Evolutionary conservation across 2,888 invertebrate genomes (phyloP), one percentile per base, ranked within the genome.

Genomic region (Trichopoda pennipes): DNA sequence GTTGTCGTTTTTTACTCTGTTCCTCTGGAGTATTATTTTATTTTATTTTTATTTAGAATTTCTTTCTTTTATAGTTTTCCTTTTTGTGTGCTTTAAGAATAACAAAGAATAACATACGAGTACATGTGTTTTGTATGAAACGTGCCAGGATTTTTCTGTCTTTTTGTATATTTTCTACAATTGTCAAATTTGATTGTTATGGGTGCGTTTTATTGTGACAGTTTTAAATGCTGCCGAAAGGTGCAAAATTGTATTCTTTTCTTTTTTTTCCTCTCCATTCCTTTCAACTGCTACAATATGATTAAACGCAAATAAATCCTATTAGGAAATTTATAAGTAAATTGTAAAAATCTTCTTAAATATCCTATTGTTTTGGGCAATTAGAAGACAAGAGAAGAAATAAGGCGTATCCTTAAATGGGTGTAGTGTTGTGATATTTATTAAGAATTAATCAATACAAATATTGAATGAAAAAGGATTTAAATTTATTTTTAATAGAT

Each of bases 351-450:
- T 64, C 21, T 75, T 56, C 10, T 77, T 61, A 32, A 73, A 78
- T 28, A 58, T 64, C 56, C 47, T 19, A 61, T 82, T 82, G 79
- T 82, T 8, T 75, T 56, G 23, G 82, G 82, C 75, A 82, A 82
- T 82, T 82, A 82, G 61, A 23, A 35, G 23, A 38, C 12, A 19
- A 75, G 53, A 88, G 8, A 87, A 86, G 87, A 84, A 86, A 85
- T 85, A 86, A 86, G 89, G 88, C 85, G 85, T 79, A 68, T 51
- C 83, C 51, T 76, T 81, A 85, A n/a, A 79, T 81, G 86, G 89
- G 88, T 88, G 88, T 88, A 87, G 88, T 89, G 88, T 89, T 88
- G 85, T 88, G 89, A 87, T 87, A 83, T 49, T 70, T 21, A 16
- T n/a, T 21, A 44, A 51, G 53, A 49, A 69, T 38, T 60, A 44